Base-by-base conservation (phyloP, 30 jellyfish, hydroid and myxozoan species). In the Haliclystus octoradiatus region DNA sequence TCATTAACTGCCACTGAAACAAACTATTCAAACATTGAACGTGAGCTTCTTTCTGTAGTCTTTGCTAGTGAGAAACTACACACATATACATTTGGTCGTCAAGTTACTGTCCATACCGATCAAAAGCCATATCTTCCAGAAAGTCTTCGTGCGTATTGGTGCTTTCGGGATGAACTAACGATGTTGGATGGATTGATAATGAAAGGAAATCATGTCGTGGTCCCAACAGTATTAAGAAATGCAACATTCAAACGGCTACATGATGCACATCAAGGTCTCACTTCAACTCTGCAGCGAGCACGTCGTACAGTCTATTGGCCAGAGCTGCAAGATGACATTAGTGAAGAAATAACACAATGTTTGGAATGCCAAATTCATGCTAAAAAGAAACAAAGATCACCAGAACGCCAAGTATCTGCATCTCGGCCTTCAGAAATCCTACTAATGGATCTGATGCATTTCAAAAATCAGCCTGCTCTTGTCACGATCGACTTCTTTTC, bases 231-330 rank as follows among this genome's bases (percentile, higher is more conserved):
- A 26, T 31, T 57, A 7, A 57, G 69, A 57, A 47, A 13, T 47
- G n/a, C 60, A 24, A 57, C 69, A 14, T 24, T 57, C 27, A 57
- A 13, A 57, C 27, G 69, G 32, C 27, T 57, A 14, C 69, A 57
- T 5, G 69, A 64, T 29, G 73, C 24, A 12, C 73, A 64, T 22
- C 65, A 64, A 64, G 73, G 73, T 26, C 26, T 64, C 19, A 19
- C 66, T 12, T 26, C 66, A n/a, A 22, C 73, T 5, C 24, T 64
- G 31, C 73, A 64, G 65, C 19, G 73, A 5, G 73, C 73, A 19
- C 73, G 24, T 25, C 73, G 63, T 9, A 64, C 73, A 19, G 73
- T 64, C 31, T 64, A 64, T 65, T 64, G 73, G 73, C 65, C 73
- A 26, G 29, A 64, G 22, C 25, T 64, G 65, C 73, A 64, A 24